Conservation (phyloP, 2,888 invertebrate genomes). For the Leptarthrus brevirostris region DNA sequence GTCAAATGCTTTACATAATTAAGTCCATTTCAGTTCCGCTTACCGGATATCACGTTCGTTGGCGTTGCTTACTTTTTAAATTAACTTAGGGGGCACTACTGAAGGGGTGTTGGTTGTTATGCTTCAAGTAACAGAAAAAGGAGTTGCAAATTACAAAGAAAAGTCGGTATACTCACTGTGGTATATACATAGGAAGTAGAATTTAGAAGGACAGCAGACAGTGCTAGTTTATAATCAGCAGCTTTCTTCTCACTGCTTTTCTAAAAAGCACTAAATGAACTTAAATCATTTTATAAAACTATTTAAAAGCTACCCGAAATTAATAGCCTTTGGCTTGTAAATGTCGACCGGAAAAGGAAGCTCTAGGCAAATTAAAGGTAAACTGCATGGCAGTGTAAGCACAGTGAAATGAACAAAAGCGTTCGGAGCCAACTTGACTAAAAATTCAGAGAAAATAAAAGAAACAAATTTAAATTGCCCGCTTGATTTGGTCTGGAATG, state of each 20-base stretch:
- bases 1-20: conserved; percentile 45
- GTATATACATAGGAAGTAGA: too few species aligned
- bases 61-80: neutral
- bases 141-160: neutral
- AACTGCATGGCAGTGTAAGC: conserved; percentile 1
- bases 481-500: neutral
- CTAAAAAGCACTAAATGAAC: too few species aligned
- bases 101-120: conserved; percentile 20
- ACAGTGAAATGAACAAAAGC: conserved; percentile 14
- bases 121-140: neutral
- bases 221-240: too few species aligned
- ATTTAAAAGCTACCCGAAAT: neutral
- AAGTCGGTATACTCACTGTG: too few species aligned
- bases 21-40: conserved; percentile 42
- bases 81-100: neutral
- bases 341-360: conserved; percentile 31
- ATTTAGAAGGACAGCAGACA: too few species aligned
- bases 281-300: neutral
- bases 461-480: conserved; percentile 3
- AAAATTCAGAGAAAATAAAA: neutral
- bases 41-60: conserved; percentile 36
- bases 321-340: neutral
- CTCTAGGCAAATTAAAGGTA: conserved; percentile 18
- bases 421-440: conserved; percentile 1
- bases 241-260: too few species aligned